phyloP scores from a whole-genome alignment of 2,113 vertebrate genomes.

The Zosterops pallidus region DNA sequence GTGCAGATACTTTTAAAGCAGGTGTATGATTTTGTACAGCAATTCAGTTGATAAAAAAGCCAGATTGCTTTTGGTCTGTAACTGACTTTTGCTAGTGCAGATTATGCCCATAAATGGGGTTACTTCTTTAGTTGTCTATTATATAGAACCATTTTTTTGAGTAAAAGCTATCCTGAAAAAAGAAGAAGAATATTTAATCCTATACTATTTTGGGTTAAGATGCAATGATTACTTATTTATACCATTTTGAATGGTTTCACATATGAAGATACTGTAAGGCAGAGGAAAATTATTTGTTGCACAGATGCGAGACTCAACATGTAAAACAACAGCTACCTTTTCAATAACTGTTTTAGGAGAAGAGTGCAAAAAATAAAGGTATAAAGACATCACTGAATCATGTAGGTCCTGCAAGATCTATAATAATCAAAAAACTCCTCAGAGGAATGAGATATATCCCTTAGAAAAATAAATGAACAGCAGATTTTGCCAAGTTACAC shows the following conservation, averaged over 20 bases:
- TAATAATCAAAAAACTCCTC: background rate
- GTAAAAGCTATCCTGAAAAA: background rate
- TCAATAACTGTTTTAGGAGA: background rate
- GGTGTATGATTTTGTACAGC: background rate
- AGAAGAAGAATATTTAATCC: background rate
- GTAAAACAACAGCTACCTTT: background rate
- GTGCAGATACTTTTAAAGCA: background rate
- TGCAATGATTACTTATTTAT: background rate
- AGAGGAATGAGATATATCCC: background rate
- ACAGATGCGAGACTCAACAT: background rate
- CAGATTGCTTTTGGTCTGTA: background rate
- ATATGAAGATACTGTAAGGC: background rate
- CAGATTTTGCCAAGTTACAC: background rate
- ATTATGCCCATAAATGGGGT: background rate
- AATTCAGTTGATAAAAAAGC: background rate
- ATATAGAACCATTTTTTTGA: background rate
- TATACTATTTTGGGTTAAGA: background rate
- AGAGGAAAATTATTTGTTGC: background rate
- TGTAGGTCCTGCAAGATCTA: background rate
- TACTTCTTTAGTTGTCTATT: background rate
- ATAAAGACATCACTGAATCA: background rate
- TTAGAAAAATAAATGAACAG: background rate
- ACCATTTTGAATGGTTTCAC: background rate
- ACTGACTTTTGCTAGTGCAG: background rate
- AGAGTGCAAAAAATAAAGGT: background rate